phyloP scores from a whole-genome alignment of 1,140 invertebrate genomes.

The Nilaparvata lugens region DNA sequence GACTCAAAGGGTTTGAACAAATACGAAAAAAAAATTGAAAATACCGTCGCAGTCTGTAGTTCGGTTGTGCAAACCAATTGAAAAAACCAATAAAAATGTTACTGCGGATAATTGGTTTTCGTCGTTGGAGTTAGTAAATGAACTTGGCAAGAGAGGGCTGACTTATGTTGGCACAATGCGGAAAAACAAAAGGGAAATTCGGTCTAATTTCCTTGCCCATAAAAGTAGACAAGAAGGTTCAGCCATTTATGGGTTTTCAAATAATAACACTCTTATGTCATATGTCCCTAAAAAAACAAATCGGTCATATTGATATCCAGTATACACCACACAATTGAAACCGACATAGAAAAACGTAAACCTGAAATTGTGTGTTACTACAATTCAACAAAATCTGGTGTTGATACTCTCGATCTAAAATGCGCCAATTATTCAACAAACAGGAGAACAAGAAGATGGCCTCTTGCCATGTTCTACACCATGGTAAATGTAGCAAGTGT shows the following conservation, averaged over 20 bases:
- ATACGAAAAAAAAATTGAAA: no score
- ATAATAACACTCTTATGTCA: no score
- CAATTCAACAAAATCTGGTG: not conserved
- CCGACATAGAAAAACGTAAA: not conserved
- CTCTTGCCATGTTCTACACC: not conserved
- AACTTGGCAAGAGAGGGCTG: no score
- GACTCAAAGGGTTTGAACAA: no score
- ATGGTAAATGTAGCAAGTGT: not conserved
- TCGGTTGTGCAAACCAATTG: no score
- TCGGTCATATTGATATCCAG: not conserved
- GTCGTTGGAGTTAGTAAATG: no score
- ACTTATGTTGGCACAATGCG: no score
- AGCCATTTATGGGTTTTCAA: not conserved
- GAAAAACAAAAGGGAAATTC: not conserved
- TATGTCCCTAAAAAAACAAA: not conserved
- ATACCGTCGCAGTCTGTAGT: no score
- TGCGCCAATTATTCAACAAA: not conserved
- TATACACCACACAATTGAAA: not conserved
- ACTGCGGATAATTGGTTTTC: no score
- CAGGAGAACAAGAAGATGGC: not conserved
- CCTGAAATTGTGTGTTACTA: not conserved
- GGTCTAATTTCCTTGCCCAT: not conserved
- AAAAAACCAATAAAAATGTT: not conserved
- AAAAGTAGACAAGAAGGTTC: not conserved
- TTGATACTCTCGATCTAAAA: not conserved